phyloP scores from a whole-genome alignment of 2,888 invertebrate genomes.

The Dryomyza anilis region DNA sequence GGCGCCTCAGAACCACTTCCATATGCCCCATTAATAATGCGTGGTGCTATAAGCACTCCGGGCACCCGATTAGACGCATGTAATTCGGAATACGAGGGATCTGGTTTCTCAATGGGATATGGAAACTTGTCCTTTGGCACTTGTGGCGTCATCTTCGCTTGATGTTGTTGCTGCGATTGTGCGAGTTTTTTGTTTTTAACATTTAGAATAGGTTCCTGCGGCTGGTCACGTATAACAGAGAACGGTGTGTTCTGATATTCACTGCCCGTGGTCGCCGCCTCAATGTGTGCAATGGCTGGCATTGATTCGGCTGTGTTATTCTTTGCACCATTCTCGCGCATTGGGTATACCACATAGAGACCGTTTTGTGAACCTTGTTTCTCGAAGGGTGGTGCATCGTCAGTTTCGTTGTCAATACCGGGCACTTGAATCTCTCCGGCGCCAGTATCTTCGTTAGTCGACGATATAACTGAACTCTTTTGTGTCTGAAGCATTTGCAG shows the following conservation, averaged over 20 bases:
- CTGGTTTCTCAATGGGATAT: constrained; percentile 69
- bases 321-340: constrained; percentile 31
- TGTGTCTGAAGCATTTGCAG: constrained; percentile 73
- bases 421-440: constrained; percentile 50
- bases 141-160: constrained; percentile 39
- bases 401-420: constrained; percentile 40
- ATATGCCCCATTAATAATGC: constrained; percentile 59
- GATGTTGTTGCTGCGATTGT: constrained; percentile 49
- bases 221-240: constrained; percentile 59
- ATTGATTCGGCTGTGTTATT: constrained; percentile 33
- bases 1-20: constrained; percentile 64
- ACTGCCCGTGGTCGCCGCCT: constrained; percentile 41
- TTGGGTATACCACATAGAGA: constrained; percentile 49
- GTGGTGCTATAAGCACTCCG: constrained; percentile 59
- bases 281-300: constrained; percentile 41
- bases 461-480: constrained; percentile 50
- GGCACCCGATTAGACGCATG: constrained; percentile 49
- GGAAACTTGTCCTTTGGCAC: constrained; percentile 66
- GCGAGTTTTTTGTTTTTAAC: constrained; percentile 57
- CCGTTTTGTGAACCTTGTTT: constrained; percentile 40
- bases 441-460: constrained; percentile 53
- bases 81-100: constrained; percentile 59
- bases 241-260: constrained; percentile 62
- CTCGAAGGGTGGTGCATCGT: constrained; percentile 27
- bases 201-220: constrained; percentile 61